These are phyloP conservation scores for Erpornis zantholeuca DNA, from an alignment of 2,113 vertebrate genomes.

Conservation along the genomic window DNA sequence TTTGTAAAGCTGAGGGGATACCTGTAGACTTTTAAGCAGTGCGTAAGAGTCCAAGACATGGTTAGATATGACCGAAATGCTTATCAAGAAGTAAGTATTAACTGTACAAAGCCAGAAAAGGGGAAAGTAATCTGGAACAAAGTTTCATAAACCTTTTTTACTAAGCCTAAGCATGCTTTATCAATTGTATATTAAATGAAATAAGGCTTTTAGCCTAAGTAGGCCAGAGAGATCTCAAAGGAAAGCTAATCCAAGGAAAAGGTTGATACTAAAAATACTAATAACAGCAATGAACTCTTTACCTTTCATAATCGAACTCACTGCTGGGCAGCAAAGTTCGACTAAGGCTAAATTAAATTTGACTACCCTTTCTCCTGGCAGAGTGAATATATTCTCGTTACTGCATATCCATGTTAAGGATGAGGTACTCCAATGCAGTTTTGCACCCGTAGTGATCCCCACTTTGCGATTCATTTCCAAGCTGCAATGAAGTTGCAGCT, in stretches of 20 bases:
- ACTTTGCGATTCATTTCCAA: background rate
- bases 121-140: background rate
- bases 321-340: background rate
- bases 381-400: background rate
- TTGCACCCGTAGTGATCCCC: fast-evolving
- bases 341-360: background rate
- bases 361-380: background rate
- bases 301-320: background rate
- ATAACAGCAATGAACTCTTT: background rate
- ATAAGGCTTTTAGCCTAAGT: background rate
- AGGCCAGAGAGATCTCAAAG: background rate
- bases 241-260: background rate
- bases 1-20: background rate
- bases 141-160: background rate
- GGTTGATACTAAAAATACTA: background rate
- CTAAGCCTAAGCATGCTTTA: background rate
- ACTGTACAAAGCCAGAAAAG: background rate
- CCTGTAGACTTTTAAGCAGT: background rate
- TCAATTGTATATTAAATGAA: background rate
- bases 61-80: background rate
- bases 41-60: background rate
- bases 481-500: no score
- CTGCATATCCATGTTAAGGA: fast-evolving
- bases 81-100: background rate
- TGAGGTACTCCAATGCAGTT: background rate